Evolutionary conservation across 2,888 invertebrate species (phyloP).

Genomic region (Morinoia aosen): DNA sequence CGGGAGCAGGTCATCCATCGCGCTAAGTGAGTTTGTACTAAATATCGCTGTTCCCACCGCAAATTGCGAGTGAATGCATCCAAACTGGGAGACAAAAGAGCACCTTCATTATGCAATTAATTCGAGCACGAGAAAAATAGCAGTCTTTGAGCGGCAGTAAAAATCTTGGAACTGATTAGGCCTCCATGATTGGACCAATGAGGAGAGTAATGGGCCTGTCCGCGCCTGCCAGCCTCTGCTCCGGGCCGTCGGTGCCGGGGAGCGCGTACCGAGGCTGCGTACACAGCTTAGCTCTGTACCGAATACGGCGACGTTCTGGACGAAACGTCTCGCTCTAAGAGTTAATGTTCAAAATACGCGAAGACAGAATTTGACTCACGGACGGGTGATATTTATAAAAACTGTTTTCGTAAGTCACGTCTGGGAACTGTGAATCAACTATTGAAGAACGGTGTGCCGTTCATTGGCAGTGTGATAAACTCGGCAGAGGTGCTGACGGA

Average conservation of each 20-base stretch:
- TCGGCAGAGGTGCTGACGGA: not conserved
- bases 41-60: conserved; percentile 38
- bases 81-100: conserved; percentile 43
- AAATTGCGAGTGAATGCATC: conserved; percentile 49
- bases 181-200: conserved; percentile 44
- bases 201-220: conserved; percentile 52
- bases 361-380: not conserved
- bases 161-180: conserved; percentile 50
- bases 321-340: not conserved
- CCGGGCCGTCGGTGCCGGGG: not conserved
- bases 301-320: not conserved
- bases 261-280: not conserved
- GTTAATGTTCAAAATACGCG: not conserved
- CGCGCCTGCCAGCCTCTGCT: not conserved
- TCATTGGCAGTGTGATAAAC: not conserved
- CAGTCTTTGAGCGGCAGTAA: conserved; percentile 42
- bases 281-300: not conserved
- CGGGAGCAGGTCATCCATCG: not conserved
- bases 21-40: not conserved
- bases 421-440: not conserved
- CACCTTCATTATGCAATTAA: conserved; percentile 51
- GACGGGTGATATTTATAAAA: not conserved
- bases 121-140: conserved; percentile 50
- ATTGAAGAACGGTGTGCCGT: not conserved
- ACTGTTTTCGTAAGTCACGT: not conserved